Evolutionary conservation across 2,888 invertebrate species (phyloP), one percentile per base, ranked within the genome.

Genomic region (Stratiomys singularior): DNA sequence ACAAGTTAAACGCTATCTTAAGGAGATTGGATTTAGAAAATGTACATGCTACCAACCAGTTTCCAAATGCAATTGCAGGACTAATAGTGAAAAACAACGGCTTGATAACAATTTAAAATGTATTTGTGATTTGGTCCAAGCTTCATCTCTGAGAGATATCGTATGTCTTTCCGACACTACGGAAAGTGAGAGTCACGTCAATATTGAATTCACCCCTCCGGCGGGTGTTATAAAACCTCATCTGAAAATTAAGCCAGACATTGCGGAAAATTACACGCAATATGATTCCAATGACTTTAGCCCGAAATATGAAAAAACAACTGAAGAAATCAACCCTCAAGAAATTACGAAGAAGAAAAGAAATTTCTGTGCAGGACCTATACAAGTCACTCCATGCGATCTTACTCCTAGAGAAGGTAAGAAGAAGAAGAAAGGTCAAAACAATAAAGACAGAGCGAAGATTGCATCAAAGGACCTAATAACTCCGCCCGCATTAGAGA

Each of bases 161-260:
- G 79, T 86, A 18, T 82, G 85, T 0, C 81, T 86, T 0, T 83
- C 86, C 0, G 87, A 86, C 21, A 85, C 86, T 9, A 83, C 83
- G 11, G 86, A 87, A 23, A 86, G 84, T 25, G 92, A 92, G 79
- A 90, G 90, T 0, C 92, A 92, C 77, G 89, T 92, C 85, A 92
- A 93, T 82, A 91, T 93, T 56, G 92, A 92, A 79, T 92, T 93
- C 76, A 93, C 92, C 0, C 92, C 93, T 0, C 93, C 93, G 0
- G 92, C 92, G 58, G 93, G 92, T 0, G 88, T 92, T 52, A 91
- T 92, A 72, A 91, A 90, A 81, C 88, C 91, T 0, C 88, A 90
- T 77, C 88, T 90, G 11, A 87, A 88, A 71, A 85, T 87, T 1
- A 86, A 85, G 78, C 86, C 86, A 0, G 89, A 89, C 80, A 86